A percentile compares a stretch with the other conserved stretches of the same genome.
Evolutionary conservation across 2,888 invertebrate genomes (phyloP).

Genomic region (Drosophila eohydei): DNA sequence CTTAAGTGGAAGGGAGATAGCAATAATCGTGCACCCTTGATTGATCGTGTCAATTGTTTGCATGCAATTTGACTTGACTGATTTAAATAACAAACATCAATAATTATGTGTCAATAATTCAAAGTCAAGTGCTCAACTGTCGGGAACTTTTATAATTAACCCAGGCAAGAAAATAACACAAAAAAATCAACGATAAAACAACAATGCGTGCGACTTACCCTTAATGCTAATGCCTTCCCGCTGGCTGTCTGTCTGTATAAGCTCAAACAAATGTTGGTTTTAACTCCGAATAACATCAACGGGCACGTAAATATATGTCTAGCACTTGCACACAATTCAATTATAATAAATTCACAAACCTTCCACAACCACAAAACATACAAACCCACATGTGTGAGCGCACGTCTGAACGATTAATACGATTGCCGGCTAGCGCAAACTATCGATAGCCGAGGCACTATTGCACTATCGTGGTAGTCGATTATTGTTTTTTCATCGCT

Average conservation of each 20-base stretch:
- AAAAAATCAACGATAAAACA: not conserved
- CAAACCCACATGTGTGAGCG: conserved; percentile 25
- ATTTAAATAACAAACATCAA: conserved; percentile 35
- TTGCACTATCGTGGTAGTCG: conserved; percentile 17
- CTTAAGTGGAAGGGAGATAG: not conserved
- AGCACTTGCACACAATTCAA: not conserved
- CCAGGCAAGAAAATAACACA: not conserved
- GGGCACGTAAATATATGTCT: not conserved
- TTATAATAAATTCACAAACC: not conserved
- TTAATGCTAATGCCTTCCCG: not conserved
- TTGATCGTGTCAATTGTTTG: conserved; percentile 5
- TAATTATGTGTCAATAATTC: conserved; percentile 9
- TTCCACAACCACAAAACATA: conserved; percentile 10
- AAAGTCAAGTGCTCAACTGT: not conserved
- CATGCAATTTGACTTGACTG: conserved; percentile 2
- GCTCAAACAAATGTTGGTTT: not conserved
- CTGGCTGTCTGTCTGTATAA: not conserved
- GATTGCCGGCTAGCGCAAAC: conserved; percentile 24
- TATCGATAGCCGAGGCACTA: conserved; percentile 32
- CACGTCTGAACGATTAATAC: conserved; percentile 6
- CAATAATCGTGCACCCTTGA: not conserved
- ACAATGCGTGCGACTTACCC: conserved; percentile 16
- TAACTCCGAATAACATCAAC: not conserved
- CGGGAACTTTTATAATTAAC: not conserved
- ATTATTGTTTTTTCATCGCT: conserved; percentile 16